Conservation (phyloP, 2,113 vertebrate genomes). For the Gallinago jamesoni region DNA sequence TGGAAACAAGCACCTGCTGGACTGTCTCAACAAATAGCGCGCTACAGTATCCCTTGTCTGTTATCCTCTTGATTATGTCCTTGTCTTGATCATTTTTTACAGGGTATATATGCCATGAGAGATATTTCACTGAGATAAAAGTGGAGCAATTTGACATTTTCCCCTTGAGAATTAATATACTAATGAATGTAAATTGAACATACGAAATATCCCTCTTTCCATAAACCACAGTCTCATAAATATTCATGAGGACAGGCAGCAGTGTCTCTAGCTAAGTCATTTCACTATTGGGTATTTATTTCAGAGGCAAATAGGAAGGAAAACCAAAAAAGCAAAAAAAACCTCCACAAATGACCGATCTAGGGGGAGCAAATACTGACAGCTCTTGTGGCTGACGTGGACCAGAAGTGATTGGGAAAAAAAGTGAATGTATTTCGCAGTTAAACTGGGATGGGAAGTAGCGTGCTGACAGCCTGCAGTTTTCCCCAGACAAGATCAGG, state of each 20-base stretch:
- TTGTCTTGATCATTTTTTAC: not conserved
- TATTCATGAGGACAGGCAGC: constrained; percentile 31
- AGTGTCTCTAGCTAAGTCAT: not conserved
- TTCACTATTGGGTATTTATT: constrained; percentile 10
- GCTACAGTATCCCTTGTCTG: not conserved
- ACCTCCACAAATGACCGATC: not conserved
- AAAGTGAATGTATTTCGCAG: not conserved
- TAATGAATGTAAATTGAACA: constrained; percentile 36
- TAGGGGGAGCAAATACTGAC: not conserved
- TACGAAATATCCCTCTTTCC: constrained; percentile 1
- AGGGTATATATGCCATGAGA: not conserved
- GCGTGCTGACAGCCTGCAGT: not conserved
- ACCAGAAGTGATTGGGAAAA: not conserved
- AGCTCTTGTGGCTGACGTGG: not conserved
- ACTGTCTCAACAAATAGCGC: not conserved
- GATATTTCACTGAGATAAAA: constrained; percentile 14
- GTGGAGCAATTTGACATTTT: not conserved
- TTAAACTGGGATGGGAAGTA: not conserved
- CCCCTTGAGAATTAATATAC: constrained; percentile 7
- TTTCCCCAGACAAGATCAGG: not conserved
- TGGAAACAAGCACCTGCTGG: not conserved
- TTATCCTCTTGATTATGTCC: not conserved
- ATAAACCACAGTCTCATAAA: constrained; percentile 23
- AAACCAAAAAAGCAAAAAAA: not conserved
- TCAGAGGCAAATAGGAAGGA: not conserved